These are phyloP conservation scores for Drosophila cardini DNA, from an alignment of 1,140 invertebrate genomes.

Conservation along the genomic window DNA sequence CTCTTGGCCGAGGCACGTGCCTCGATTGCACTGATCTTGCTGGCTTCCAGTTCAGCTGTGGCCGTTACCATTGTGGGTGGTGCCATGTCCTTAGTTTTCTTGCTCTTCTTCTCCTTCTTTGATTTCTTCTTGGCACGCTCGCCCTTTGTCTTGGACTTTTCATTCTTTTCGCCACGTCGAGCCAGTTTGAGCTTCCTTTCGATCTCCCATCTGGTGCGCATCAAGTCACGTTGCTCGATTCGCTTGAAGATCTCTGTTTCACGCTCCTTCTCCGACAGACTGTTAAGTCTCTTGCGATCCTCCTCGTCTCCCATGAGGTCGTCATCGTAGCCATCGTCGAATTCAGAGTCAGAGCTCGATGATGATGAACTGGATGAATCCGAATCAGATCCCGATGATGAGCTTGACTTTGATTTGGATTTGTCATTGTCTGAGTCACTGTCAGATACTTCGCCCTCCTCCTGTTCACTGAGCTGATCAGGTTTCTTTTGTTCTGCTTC, in stretches of 20 bases:
- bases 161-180: constrained; percentile 91
- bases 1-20: constrained; percentile 33
- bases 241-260: constrained; percentile 99
- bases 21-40: constrained; percentile 14
- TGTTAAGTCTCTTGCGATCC: constrained; percentile 93
- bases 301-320: constrained; percentile 99
- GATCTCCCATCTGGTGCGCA: constrained; percentile 98
- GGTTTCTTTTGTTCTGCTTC: constrained; percentile 29
- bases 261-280: constrained; percentile 98
- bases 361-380: constrained; percentile 77
- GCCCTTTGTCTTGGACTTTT: constrained; percentile 86
- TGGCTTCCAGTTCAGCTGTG: constrained; percentile 59
- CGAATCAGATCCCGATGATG: constrained; percentile 43
- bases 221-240: constrained; percentile 95
- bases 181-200: constrained; percentile 96
- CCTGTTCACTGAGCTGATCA: constrained; percentile 56
- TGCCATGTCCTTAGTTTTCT: constrained; percentile 70
- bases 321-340: constrained; percentile 93
- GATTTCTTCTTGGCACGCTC: constrained; percentile 87
- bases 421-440: constrained; percentile 69
- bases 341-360: constrained; percentile 85
- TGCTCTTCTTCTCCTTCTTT: constrained; percentile 83
- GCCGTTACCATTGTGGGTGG: constrained; percentile 72
- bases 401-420: constrained; percentile 59
- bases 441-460: constrained; percentile 80